A percentile compares a stretch with the other conserved stretches of the same genome.
phyloP scores from a whole-genome alignment of 2,888 invertebrate genomes.

The Julus scanicus region DNA sequence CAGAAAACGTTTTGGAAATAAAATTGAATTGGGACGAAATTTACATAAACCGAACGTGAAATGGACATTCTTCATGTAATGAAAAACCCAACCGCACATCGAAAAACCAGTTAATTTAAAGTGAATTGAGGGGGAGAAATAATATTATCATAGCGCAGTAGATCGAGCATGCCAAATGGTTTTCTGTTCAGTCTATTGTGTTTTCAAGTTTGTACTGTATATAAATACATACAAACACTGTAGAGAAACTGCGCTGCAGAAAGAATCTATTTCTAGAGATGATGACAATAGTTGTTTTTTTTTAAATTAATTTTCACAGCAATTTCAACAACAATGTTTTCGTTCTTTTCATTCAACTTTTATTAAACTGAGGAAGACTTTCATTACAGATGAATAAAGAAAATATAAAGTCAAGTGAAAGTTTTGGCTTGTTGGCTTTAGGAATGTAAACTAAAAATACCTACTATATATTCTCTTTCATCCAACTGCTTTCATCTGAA shows the following conservation, averaged over 20 bases:
- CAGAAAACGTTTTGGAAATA: not conserved
- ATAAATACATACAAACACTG: not conserved
- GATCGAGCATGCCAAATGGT: not conserved
- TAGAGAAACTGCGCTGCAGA: not conserved
- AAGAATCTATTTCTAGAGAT: conserved; percentile 4
- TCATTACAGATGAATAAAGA: not conserved
- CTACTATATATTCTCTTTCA: not conserved
- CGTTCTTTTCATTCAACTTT: not conserved
- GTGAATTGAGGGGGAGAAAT: not conserved
- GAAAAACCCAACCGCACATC: not conserved
- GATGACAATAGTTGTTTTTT: not conserved
- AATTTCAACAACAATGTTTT: not conserved
- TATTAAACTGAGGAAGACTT: not conserved
- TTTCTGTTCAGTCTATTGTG: not conserved
- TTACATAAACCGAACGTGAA: not conserved
- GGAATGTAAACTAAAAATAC: not conserved
- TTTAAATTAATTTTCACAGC: conserved; percentile 25
- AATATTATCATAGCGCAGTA: not conserved
- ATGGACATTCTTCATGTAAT: not conserved
- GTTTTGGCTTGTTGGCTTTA: not conserved
- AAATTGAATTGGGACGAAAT: not conserved
- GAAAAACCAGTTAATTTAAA: not conserved
- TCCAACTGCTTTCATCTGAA: not conserved
- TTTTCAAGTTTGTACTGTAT: not conserved
- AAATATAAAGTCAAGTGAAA: not conserved